Conservation (phyloP, 2,888 invertebrate genomes). For the Abscondita cerata region DNA sequence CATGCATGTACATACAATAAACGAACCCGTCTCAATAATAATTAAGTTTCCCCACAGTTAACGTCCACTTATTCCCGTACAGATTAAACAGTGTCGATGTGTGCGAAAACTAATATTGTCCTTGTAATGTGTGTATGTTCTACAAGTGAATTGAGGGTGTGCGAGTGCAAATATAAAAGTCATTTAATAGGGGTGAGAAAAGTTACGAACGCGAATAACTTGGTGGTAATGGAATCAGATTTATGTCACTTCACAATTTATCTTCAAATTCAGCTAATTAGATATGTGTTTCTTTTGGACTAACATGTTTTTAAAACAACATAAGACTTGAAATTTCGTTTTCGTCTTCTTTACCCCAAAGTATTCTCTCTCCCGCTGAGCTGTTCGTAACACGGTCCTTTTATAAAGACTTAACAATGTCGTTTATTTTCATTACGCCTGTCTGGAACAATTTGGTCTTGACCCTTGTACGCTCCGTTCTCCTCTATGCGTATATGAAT, state of each 20-base stretch:
- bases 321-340: slow-evolving; percentile 12
- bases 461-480: slow-evolving; percentile 21
- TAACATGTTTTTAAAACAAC: too few species aligned
- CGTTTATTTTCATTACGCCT: slow-evolving; percentile 36
- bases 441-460: slow-evolving; percentile 33
- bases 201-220: slow-evolving; percentile 17
- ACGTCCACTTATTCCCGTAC: slow-evolving; percentile 17
- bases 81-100: slow-evolving; percentile 37
- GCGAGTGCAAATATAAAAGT: slow-evolving; percentile 36
- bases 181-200: slow-evolving; percentile 42
- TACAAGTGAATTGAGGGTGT: slow-evolving; percentile 38
- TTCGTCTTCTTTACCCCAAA: slow-evolving; percentile 14
- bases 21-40: background rate
- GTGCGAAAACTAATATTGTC: slow-evolving; percentile 34
- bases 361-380: slow-evolving; percentile 27
- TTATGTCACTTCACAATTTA: background rate
- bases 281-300: too few species aligned
- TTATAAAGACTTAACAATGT: slow-evolving; percentile 35
- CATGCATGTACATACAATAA: background rate
- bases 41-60: slow-evolving; percentile 24
- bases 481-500: slow-evolving; percentile 17
- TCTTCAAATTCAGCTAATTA: background rate
- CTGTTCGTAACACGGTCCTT: slow-evolving; percentile 32
- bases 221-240: slow-evolving; percentile 9
- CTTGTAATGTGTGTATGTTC: slow-evolving; percentile 36